A percentile compares a stretch with the other conserved stretches of the same genome.
phyloP scores from a whole-genome alignment of 2,797 vertebrate genomes.

The Rhynchonycteris naso region DNA sequence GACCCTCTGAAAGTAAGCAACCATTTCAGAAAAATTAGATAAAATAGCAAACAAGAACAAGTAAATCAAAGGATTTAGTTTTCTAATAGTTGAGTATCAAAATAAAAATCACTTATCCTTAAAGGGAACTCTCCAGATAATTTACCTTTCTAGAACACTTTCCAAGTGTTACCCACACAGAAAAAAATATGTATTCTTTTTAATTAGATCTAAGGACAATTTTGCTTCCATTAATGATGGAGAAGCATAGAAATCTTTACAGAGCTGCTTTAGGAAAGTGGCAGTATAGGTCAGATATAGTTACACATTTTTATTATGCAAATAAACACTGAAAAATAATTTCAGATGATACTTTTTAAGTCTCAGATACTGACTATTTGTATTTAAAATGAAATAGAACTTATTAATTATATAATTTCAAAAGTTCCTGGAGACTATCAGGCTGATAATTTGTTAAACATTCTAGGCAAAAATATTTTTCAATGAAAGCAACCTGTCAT shows the following conservation, averaged over 20 bases:
- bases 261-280: constrained; percentile 26
- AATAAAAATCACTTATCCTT: constrained; percentile 11
- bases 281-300: background rate
- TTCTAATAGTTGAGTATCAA: constrained; percentile 42
- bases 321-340: background rate
- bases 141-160: background rate
- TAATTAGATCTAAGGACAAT: background rate
- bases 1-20: constrained; percentile 92
- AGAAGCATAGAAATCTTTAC: background rate
- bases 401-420: background rate
- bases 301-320: constrained; percentile 22
- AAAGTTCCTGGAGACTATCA: constrained; percentile 11
- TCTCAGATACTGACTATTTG: background rate
- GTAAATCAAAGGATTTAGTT: background rate
- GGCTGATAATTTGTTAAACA: constrained; percentile 8
- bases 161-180: background rate
- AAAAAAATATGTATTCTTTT: constrained; percentile 25
- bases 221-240: constrained; percentile 19
- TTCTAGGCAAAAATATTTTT: background rate
- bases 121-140: background rate
- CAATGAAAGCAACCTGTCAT: constrained; percentile 7
- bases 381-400: constrained; percentile 29
- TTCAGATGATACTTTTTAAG: constrained; percentile 25
- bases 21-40: constrained; percentile 62
- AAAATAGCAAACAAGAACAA: constrained; percentile 27